Evolutionary conservation across 2,797 vertebrate genomes (phyloP), one percentile per base, ranked within the genome.

Genomic region (Argya squamiceps): DNA sequence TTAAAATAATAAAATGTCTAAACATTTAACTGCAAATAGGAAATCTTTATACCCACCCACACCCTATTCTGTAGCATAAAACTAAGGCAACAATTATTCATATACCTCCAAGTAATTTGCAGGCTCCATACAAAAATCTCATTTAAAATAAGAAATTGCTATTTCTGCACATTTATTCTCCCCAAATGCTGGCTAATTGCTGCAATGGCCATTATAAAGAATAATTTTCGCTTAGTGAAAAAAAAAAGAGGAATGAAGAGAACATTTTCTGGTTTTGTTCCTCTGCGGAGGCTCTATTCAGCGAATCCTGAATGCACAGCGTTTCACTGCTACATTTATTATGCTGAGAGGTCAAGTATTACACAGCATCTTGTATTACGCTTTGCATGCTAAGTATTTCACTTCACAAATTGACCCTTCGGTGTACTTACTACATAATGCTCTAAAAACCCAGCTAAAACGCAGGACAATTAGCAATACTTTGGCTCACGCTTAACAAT

Each of bases 311-410:
- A 99, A 99, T 99, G 98, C 98, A 98, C 98, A 98, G 98, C 98
- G 98, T 99, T 99, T 99, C 98, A 98, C 98, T 98, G 98, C 98
- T 99, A 98, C 99, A 98, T 99, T 99, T 99, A 99, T 99, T 99
- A 99, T 99, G 98, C 99, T 98, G 98, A 99, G 99, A 99, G 99
- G 99, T 99, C 99, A 99, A 99, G 99, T 99, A 99, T 99, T 99
- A 99, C 98, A 98, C 98, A 98, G 99, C 99, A 99, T 99, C 99
- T 99, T 99, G 98, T 99, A 98, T 98, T 99, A 98, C 98, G 99
- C 98, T 99, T 99, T 99, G 99, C 99, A 99, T 99, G 99, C 99
- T 99, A 99, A 99, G 99, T 99, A 99, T 99, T 99, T 98, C 98
- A 98, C 98, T 98, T 98, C 98, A 98, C 98, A 99, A 99, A 99